Base-by-base conservation (phyloP, 2,113 vertebrate species). In the Myotis davidii region DNA sequence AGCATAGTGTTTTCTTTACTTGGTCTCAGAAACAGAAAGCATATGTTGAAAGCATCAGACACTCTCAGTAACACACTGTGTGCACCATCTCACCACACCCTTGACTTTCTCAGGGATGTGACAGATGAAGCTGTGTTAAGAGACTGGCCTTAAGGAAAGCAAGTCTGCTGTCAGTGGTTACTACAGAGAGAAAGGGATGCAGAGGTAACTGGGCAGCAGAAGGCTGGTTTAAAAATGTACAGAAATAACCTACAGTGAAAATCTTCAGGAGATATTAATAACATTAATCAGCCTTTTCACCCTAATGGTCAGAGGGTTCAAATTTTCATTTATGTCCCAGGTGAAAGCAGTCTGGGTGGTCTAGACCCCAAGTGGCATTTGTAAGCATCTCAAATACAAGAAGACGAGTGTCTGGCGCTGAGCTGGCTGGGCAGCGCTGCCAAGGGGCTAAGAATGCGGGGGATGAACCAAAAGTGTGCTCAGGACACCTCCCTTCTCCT, bases 21-120 rank as follows among this genome's bases (percentile, higher is more conserved):
- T 94, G n/a, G 59, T 90, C 76, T 83, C 78, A 95, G 56, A 92
- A 97, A 95, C 5, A 95, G 76, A 96, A 94, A 98, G 4, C 69
- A 50, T 67, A 90, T 48, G 85, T 94, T 56, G 65, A 97, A 95
- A 96, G 90, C 37, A 76, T 69, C 59, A 88, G 87, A 85, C 5
- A 96, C 54, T 95, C 88, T 84, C 11, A 90, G 73, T 69, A 97
- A 70, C 34, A 90, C 14, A 42, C 61, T 88, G 32, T 37, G 59
- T 6, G 67, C 50, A 21, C n/a, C 54, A 32, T 64, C 83, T 70
- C 29, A 54, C 52, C 61, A 85, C 84, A 61, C n/a, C 48, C 67
- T 67, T 73, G 45, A 61, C 67, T 79, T 79, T 92, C 56, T 67
- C 91, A 76, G 79, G 45, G 56, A 74, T 16, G 45, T 21, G 48